phyloP scores from a whole-genome alignment of 2,113 vertebrate species.

The Alces alces region DNA sequence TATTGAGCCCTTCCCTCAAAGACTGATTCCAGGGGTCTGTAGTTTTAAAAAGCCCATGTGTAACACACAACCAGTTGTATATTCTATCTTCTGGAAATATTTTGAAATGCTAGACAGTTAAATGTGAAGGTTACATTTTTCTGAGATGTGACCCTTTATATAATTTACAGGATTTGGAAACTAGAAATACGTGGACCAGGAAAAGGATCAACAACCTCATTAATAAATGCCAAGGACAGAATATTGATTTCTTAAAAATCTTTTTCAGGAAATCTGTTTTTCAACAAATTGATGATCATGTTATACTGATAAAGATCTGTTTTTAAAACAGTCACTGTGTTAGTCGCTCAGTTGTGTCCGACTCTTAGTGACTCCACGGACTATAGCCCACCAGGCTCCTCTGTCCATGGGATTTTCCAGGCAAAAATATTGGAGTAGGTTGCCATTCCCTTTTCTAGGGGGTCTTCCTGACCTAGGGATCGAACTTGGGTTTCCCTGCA shows the following conservation, averaged over 20 bases:
- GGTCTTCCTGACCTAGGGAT: background rate
- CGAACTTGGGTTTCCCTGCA: background rate
- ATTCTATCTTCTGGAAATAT: background rate
- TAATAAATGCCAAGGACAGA: background rate
- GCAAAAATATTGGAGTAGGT: background rate
- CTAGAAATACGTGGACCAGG: background rate
- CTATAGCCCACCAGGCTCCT: background rate
- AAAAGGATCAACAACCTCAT: background rate
- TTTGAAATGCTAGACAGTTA: background rate
- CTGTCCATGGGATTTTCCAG: background rate
- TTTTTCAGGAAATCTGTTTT: background rate
- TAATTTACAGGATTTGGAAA: background rate
- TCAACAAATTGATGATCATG: background rate
- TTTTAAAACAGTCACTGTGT: background rate
- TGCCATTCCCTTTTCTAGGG: background rate
- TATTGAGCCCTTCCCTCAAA: background rate
- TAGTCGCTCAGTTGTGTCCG: background rate
- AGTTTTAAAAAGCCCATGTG: background rate
- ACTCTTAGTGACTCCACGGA: background rate
- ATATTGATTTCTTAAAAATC: slow-evolving; percentile 2
- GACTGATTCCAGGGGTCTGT: background rate
- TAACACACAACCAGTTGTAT: background rate
- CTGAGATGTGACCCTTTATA: background rate
- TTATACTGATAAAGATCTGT: background rate
- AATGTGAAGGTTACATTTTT: background rate